Evolutionary conservation across 2,888 invertebrate genomes (phyloP).

Genomic region (Diplolepis rosae): DNA sequence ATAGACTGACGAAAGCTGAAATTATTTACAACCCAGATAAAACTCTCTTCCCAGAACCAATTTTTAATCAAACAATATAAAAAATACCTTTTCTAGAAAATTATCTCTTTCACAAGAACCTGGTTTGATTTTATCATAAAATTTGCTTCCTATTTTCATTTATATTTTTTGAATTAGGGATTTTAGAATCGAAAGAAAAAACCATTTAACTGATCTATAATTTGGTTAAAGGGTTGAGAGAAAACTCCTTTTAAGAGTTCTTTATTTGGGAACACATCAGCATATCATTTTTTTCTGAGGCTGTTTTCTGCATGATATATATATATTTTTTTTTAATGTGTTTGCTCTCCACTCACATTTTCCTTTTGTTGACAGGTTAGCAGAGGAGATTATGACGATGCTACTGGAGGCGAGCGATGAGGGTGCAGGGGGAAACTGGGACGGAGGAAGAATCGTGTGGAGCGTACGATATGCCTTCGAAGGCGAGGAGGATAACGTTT

Average conservation of each 20-base stretch:
- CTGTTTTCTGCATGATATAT: not conserved
- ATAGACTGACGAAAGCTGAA: constrained; percentile 6
- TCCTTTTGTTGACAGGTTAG: constrained; percentile 60
- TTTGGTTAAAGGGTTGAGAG: not conserved
- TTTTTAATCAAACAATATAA: constrained; percentile 18
- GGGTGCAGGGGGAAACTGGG: constrained; percentile 80
- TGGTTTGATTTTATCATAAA: not conserved
- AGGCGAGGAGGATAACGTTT: constrained; percentile 74
- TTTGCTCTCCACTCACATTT: constrained; percentile 26
- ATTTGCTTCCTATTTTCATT: not conserved
- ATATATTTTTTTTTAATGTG: constrained; percentile 11
- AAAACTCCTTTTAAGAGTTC: constrained; percentile 1
- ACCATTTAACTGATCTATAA: not conserved
- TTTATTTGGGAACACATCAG: not conserved
- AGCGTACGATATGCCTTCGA: constrained; percentile 84
- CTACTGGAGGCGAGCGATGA: constrained; percentile 90
- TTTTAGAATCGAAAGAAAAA: not conserved
- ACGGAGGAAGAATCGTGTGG: constrained; percentile 92
- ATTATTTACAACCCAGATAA: not conserved
- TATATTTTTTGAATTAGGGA: not conserved
- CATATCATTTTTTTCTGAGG: not conserved
- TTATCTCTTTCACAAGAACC: not conserved
- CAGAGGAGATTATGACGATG: constrained; percentile 93
- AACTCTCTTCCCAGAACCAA: constrained; percentile 7
- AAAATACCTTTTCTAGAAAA: constrained; percentile 20